Conservation (phyloP, 2,888 invertebrate species). For the Dolomedes plantarius region DNA sequence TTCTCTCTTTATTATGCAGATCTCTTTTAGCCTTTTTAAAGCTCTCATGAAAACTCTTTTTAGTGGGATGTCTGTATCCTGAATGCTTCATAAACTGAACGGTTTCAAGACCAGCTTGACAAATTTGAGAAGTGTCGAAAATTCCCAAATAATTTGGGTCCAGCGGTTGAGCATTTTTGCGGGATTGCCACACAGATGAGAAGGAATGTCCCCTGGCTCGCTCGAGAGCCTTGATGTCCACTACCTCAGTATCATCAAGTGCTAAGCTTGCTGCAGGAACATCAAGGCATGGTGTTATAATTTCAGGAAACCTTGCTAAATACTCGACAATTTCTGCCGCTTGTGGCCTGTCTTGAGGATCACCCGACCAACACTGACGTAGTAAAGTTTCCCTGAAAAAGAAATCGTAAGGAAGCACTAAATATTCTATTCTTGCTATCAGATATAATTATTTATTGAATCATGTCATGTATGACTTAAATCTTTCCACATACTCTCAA, state of each 20-base stretch:
- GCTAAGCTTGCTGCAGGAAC: slow-evolving; percentile 62
- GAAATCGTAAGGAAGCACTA: too few species aligned
- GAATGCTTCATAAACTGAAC: slow-evolving; percentile 10
- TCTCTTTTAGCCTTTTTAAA: slow-evolving; percentile 42
- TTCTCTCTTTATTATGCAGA: slow-evolving; percentile 8
- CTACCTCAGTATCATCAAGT: slow-evolving; percentile 46
- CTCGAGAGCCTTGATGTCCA: slow-evolving; percentile 44
- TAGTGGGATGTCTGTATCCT: slow-evolving; percentile 32
- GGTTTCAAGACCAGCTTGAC: slow-evolving; percentile 18
- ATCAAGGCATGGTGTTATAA: slow-evolving; percentile 87
- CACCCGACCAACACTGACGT: slow-evolving; percentile 87
- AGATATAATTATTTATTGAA: too few species aligned
- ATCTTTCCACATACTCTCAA: too few species aligned
- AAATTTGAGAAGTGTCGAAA: background rate
- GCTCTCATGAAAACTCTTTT: slow-evolving; percentile 59
- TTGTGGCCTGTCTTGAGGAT: slow-evolving; percentile 84
- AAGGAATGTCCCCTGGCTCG: slow-evolving; percentile 63
- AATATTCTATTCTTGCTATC: too few species aligned
- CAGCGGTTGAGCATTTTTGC: slow-evolving; percentile 25
- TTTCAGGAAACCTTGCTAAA: slow-evolving; percentile 85
- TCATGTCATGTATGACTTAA: too few species aligned
- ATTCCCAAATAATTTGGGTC: too few species aligned
- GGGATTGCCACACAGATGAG: slow-evolving; percentile 51
- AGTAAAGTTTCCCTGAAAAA: slow-evolving; percentile 81
- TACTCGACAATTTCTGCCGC: slow-evolving; percentile 89